Evolutionary conservation across 2,888 invertebrate species (phyloP).

Genomic region (Cataglyphis cursor): DNA sequence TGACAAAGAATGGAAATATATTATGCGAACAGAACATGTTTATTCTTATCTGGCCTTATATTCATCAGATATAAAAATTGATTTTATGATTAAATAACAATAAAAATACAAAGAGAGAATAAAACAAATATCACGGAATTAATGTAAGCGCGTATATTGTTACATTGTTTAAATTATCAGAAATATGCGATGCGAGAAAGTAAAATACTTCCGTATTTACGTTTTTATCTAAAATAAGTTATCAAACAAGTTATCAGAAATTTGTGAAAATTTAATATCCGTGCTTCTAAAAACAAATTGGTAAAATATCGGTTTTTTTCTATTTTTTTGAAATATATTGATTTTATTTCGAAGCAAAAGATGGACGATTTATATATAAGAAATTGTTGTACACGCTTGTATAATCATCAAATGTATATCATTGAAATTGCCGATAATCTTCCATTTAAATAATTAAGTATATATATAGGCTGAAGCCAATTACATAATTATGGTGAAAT

Average conservation of each 20-base stretch:
- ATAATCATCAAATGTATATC: background rate
- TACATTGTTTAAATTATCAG: background rate
- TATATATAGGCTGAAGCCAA: background rate
- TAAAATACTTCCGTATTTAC: background rate
- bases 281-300: slow-evolving; percentile 32
- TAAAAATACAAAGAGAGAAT: background rate
- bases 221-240: background rate
- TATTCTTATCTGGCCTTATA: background rate
- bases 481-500: slow-evolving; percentile 7
- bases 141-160: background rate
- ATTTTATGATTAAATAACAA: background rate
- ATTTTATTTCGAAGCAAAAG: slow-evolving; percentile 41
- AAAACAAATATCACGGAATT: background rate
- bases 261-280: slow-evolving; percentile 26
- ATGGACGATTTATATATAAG: slow-evolving; percentile 15
- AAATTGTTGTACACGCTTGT: background rate
- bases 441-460: background rate
- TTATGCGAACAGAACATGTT: background rate
- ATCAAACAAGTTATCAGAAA: background rate
- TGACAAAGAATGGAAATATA: background rate
- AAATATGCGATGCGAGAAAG: background rate
- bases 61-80: background rate
- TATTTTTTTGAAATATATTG: background rate
- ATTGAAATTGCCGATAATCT: slow-evolving; percentile 7
- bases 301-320: slow-evolving; percentile 15